A percentile compares a stretch with the other conserved stretches of the same genome.
These are phyloP conservation scores for Yponomeuta malinellus DNA, from an alignment of 2,888 invertebrate species.

Conservation along the genomic window DNA sequence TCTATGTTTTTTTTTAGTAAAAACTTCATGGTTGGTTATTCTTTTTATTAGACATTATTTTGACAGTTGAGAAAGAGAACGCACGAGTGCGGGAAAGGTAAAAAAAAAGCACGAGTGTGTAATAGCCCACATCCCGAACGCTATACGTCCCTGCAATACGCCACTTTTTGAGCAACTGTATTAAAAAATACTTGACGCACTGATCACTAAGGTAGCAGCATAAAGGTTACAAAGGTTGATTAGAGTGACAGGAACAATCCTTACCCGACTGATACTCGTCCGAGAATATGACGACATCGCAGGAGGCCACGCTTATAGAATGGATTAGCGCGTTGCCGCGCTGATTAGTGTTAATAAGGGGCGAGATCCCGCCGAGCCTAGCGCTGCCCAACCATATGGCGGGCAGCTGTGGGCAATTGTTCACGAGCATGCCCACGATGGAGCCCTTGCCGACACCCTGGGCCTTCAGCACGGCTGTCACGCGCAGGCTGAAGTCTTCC, in stretches of 20 bases:
- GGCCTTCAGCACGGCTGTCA: slow-evolving; percentile 86
- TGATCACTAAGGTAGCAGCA: too few relatives aligned
- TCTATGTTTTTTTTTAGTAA: too few relatives aligned
- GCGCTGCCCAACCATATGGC: slow-evolving; percentile 95
- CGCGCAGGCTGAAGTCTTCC: slow-evolving; percentile 89
- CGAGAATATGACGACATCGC: slow-evolving; percentile 90
- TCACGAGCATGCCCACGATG: slow-evolving; percentile 90
- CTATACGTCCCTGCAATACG: too few relatives aligned
- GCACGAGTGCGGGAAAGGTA: too few relatives aligned
- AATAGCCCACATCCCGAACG: too few relatives aligned
- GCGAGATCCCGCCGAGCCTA: slow-evolving; percentile 88
- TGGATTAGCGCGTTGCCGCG: slow-evolving; percentile 88
- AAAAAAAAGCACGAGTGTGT: too few relatives aligned
- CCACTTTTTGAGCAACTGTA: too few relatives aligned
- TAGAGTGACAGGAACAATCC: slow-evolving; percentile 11
- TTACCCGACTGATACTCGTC: slow-evolving; percentile 80
- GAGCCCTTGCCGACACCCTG: slow-evolving; percentile 91
- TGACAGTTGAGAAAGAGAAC: too few relatives aligned
- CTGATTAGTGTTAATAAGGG: slow-evolving; percentile 96
- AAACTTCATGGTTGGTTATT: too few relatives aligned
- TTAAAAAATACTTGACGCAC: too few relatives aligned
- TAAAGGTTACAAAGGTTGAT: too few relatives aligned
- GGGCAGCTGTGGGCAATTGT: slow-evolving; percentile 94
- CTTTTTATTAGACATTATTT: too few relatives aligned
- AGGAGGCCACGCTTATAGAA: slow-evolving; percentile 90